Base-by-base conservation (phyloP, 2,113 vertebrate species). In the Anser brachyrhynchus region DNA sequence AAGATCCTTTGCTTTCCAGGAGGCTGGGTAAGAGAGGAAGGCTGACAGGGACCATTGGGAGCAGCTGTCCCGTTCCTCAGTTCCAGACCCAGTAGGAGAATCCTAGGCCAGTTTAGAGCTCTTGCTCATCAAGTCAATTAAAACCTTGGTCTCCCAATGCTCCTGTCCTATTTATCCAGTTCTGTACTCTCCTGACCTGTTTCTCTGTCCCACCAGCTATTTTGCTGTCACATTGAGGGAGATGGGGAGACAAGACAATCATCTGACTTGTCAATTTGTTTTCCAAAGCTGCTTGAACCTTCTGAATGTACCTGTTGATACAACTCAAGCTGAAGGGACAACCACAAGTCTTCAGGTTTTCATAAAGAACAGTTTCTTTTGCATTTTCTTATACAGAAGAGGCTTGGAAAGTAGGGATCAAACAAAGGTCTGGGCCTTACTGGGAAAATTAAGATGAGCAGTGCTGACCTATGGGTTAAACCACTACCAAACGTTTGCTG, bases 151-250 rank as follows among this genome's bases (percentile, higher is more conserved):
- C 26, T 96, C 83, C 76, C 80, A 64, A 6, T 66, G 70, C 84
- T 96, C 57, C 93, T 92, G 90, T 75, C 80, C 95, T 93, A 87
- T 84, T 95, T 95, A 67, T 66, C 29, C 73, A 52, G 37, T 82
- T 75, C 76, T 70, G 73, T 70, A 76, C 76, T 84, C 76, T 31
- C 49, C 83, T 93, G 95, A 73, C 88, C 86, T 59, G 80, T 59
- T 92, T 94, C 76, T 46, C 61, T 92, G 82, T 15, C 75, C 71
- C 74, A 67, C 13, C 73, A 84, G 35, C 61, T 66, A 44, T 44
- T 39, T 35, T 81, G 59, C 59, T 89, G 39, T 77, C 65, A 44
- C 10, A 8, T 29, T 49, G 13, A 0, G 10, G 37, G 49, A 77
- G 67, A 57, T 74, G n/a, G 41, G 21, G 25, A 76, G 28, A 26